These are phyloP conservation scores for Probaryconus sp. DNA, from an alignment of 1,140 invertebrate species.

Conservation along the genomic window DNA sequence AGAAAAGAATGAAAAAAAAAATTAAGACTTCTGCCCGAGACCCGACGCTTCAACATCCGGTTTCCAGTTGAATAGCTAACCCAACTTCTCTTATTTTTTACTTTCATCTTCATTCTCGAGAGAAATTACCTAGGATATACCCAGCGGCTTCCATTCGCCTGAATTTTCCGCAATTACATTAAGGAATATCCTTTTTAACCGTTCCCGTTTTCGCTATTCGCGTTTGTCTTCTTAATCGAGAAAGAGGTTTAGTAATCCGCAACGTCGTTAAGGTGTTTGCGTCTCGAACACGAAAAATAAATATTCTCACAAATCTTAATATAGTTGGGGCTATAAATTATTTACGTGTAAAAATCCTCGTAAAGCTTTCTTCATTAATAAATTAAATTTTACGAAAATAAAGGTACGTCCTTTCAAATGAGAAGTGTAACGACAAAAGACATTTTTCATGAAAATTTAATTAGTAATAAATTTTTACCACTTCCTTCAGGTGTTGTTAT, in stretches of 20 bases:
- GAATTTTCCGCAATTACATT: conserved; percentile 58
- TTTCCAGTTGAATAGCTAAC: conserved; percentile 48
- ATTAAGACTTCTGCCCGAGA: conserved; percentile 27
- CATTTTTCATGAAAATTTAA: too few relatives aligned
- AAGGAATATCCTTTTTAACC: conserved; percentile 52
- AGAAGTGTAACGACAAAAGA: too few relatives aligned
- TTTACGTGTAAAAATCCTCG: conserved; percentile 6
- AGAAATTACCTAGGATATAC: conserved; percentile 62
- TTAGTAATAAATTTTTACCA: too few relatives aligned
- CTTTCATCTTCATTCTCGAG: conserved; percentile 48
- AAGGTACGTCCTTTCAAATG: too few relatives aligned
- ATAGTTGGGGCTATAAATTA: conserved; percentile 13
- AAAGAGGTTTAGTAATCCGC: conserved; percentile 42
- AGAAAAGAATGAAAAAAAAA: conserved; percentile 34
- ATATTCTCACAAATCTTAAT: conserved; percentile 44
- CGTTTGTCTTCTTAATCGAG: conserved; percentile 57
- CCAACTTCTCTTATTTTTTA: conserved; percentile 40
- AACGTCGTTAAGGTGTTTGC: conserved; percentile 44
- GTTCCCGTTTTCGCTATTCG: conserved; percentile 22
- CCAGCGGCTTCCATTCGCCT: conserved; percentile 52
- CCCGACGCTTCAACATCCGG: conserved; percentile 37
- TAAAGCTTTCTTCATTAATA: conserved; percentile 2
- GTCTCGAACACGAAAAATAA: conserved; percentile 35
- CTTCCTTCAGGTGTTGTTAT: too few relatives aligned
- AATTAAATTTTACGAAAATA: background rate